Conservation (phyloP, 2,113 vertebrate genomes). For the Indicator indicator region DNA sequence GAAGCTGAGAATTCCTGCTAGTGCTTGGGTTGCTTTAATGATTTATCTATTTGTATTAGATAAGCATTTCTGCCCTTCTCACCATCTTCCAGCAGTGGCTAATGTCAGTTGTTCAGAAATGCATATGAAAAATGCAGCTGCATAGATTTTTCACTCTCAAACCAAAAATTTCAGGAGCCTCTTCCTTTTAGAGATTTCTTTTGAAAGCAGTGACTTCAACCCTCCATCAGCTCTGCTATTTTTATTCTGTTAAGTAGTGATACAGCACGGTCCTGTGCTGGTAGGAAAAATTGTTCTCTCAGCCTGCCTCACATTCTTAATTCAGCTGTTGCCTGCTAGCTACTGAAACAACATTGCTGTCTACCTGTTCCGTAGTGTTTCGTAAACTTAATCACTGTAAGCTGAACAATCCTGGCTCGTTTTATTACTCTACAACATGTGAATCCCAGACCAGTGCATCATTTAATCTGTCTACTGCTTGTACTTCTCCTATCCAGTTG, state of each 20-base stretch:
- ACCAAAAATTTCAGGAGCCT: neutral
- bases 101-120: neutral
- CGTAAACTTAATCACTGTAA: neutral
- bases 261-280: too few species aligned
- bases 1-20: neutral
- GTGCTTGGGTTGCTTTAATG: neutral
- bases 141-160: neutral
- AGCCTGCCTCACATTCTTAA: neutral
- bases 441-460: neutral
- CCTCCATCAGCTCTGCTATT: neutral
- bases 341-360: neutral
- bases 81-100: neutral
- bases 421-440: neutral
- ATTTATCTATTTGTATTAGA: neutral
- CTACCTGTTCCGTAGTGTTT: neutral
- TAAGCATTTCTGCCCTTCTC: neutral
- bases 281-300: neutral
- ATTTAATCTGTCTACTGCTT: neutral
- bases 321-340: neutral
- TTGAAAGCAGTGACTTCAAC: neutral
- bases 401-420: neutral
- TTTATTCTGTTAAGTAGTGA: neutral
- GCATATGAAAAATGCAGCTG: accelerated
- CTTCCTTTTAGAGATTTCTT: neutral
- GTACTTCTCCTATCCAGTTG: neutral